Conservation (phyloP, 2,888 invertebrate species). For the Ctenicera cuprea region DNA sequence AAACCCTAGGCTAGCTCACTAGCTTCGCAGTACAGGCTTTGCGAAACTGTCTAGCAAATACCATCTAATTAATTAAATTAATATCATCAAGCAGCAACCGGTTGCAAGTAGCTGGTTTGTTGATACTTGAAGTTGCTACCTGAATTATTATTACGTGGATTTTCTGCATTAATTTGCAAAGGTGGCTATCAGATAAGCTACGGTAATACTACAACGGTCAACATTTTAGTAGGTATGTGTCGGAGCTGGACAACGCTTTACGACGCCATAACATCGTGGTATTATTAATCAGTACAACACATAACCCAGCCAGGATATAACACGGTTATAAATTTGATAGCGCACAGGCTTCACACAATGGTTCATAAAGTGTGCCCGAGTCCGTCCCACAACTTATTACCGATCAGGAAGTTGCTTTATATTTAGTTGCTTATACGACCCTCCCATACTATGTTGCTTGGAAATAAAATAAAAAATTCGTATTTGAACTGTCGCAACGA, state of each 20-base stretch:
- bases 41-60: not conserved
- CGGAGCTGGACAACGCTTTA: conserved; percentile 17
- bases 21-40: not conserved
- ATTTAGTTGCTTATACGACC: not conserved
- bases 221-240: conserved; percentile 25
- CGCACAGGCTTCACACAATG: conserved; percentile 40
- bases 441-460: too few relatives aligned
- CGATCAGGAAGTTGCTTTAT: conserved; percentile 33
- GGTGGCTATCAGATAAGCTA: conserved; percentile 5
- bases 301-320: conserved; percentile 37
- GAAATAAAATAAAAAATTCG: not conserved
- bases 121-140: conserved; percentile 1
- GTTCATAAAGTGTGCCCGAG: conserved; percentile 27
- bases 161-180: conserved; percentile 1
- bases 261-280: conserved; percentile 34
- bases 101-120: not conserved
- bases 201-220: not conserved
- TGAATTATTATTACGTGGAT: not conserved
- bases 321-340: conserved; percentile 44
- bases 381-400: conserved; percentile 35
- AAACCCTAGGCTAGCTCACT: not conserved
- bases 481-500: not conserved
- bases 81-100: not conserved
- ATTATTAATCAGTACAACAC: conserved; percentile 40
- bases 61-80: not conserved